Evolutionary conservation across 2,888 invertebrate genomes (phyloP).

Genomic region (Pyrgus malvae): DNA sequence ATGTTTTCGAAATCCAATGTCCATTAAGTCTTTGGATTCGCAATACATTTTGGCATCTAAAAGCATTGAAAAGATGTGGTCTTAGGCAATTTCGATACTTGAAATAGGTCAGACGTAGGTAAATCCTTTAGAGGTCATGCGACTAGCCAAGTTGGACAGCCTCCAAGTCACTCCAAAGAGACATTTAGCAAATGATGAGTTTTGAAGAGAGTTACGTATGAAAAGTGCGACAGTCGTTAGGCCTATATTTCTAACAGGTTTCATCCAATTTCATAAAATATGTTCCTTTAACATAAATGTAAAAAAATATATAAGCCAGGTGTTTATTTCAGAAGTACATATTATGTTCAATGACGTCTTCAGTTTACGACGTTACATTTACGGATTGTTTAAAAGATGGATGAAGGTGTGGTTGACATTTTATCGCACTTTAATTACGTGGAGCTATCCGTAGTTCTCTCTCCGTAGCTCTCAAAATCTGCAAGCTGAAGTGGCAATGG

Average conservation of each 20-base stretch:
- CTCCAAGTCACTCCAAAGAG: slow-evolving; percentile 16
- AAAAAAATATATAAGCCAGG: too few relatives aligned
- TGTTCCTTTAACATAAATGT: too few relatives aligned
- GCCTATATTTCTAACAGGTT: not conserved
- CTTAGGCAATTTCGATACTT: slow-evolving; percentile 2
- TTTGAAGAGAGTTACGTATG: slow-evolving; percentile 24
- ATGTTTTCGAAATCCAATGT: too few relatives aligned
- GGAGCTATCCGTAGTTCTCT: too few relatives aligned
- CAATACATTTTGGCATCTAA: not conserved
- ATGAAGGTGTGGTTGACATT: too few relatives aligned
- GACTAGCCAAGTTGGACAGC: slow-evolving; percentile 22
- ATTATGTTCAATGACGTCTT: too few relatives aligned
- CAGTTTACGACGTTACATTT: too few relatives aligned
- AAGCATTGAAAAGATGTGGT: not conserved
- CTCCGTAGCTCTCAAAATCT: too few relatives aligned
- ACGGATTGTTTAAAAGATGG: too few relatives aligned
- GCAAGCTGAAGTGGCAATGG: too few relatives aligned
- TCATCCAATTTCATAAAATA: not conserved
- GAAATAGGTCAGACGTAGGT: slow-evolving; percentile 18
- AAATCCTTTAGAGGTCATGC: slow-evolving; percentile 17
- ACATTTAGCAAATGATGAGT: slow-evolving; percentile 27
- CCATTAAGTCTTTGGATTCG: not conserved
- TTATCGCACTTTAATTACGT: too few relatives aligned
- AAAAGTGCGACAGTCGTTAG: not conserved
- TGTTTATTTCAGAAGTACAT: too few relatives aligned